Evolutionary conservation across 2,113 vertebrate species (phyloP), one percentile per base, ranked within the genome.

Genomic region (Gorilla gorilla): DNA sequence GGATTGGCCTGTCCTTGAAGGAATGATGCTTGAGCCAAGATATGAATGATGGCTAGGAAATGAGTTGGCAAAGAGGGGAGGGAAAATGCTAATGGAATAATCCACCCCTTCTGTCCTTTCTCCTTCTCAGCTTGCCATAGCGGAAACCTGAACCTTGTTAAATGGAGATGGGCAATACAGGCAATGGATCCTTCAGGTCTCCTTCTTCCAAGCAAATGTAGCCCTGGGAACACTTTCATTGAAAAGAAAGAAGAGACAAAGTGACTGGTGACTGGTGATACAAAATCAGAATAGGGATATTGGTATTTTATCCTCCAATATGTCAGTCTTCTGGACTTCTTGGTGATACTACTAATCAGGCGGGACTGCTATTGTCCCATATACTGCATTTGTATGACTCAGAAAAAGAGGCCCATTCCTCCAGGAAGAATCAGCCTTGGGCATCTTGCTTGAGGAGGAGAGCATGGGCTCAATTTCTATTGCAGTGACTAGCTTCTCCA

Each of bases 131-230:
- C 16, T 89, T 72, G 30, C 50, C 88, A 20, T 7, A 59, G 18
- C 17, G 48, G 96, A 98, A 97, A 97, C 57, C 55, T 55, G 70
- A 97, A 35, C 83, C 94, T 50, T 23, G 8, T 57, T 84, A 86
- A 93, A 93, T 16, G 52, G 55, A 91, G 82, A 76, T 64, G 76
- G 68, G n/a, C 50, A 61, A 50, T 3, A 23, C 1, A 86, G 76
- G 45, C 81, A 73, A 84, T n/a, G 16, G 20, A 72, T 91, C 80
- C 64, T 78, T 61, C 45, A 20, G 40, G 30, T 81, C 81, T 86
- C 18, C 32, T 88, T 88, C 79, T 85, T 82, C 68, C 57, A 89
- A 48, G 55, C 0, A 2, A 83, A 35, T 40, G 43, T 40, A 94
- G 89, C 82, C 55, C 59, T 75, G 27, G 83, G 87, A 89, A 87